Base-by-base conservation (phyloP, 2,113 vertebrate genomes). In the Vombatus ursinus region DNA sequence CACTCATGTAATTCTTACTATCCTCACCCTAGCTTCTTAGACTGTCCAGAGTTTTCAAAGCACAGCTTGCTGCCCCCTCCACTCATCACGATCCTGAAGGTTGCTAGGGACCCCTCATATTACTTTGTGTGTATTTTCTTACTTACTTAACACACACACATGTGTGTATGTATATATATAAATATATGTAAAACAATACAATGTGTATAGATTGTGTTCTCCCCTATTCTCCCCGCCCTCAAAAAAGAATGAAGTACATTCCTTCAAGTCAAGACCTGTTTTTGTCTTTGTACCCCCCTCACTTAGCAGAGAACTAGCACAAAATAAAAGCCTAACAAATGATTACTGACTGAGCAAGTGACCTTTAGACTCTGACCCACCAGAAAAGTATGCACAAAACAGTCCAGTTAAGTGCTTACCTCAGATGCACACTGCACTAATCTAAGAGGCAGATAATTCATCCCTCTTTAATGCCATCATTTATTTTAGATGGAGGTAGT, bases 381-480 rank as follows among this genome's bases (percentile, higher is more conserved):
- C 37, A 50, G 2, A 0, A 44, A 31, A 12, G 7, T 37, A 28
- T 25, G 4, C 48, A 94, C 10, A 26, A n/a, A 12, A 0, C 0
- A n/a, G 31, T 31, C 8, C 48, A 0, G 9, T 6, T 61, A 0
- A 3, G 90, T 51, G 25, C 0, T 1, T 6, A 23, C 31, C 53
- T 94, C 57, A 5, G 8, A 25, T 26, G 37, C 90, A 31, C 37
- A 50, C 0, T 2, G n/a, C 37, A 2, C 7, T 1, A 61, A 52
- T 22, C 31, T 0, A 91, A 91, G 92, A 48, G 0, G 52, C 52
- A 44, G 53, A 31, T 68, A 37, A 68, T 68, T 37, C 61, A 68
- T 37, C 61, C 31, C 37, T 31, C 12, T 68, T 68, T 68, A 68
- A 68, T 12, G 37, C 28, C 61, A 68, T 68, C 61, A 68, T 16